phyloP scores from a whole-genome alignment of 1,140 invertebrate genomes.

The Diorhabda carinulata region DNA sequence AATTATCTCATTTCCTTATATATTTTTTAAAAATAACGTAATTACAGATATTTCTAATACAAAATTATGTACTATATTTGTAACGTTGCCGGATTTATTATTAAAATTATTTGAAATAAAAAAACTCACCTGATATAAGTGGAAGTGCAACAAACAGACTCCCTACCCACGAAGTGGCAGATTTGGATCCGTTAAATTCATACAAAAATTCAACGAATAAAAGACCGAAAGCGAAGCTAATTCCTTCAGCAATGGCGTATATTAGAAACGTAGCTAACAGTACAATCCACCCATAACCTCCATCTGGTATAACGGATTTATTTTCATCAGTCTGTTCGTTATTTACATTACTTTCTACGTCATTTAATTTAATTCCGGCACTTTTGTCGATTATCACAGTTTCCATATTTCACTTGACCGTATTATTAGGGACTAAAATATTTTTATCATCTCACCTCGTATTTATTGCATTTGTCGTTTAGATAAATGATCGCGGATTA shows the following conservation, averaged over 20 bases:
- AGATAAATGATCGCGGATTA: too few relatives aligned
- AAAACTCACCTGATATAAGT: slow-evolving; percentile 63
- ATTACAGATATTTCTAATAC: too few relatives aligned
- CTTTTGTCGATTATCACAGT: neutral
- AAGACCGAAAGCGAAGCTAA: slow-evolving; percentile 89
- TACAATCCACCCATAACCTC: slow-evolving; percentile 85
- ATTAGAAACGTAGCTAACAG: slow-evolving; percentile 79
- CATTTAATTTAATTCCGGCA: neutral
- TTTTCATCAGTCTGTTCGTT: slow-evolving; percentile 6
- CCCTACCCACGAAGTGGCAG: slow-evolving; percentile 83
- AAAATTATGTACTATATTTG: too few relatives aligned
- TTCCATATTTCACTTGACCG: neutral
- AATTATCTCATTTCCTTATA: too few relatives aligned
- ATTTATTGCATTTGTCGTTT: too few relatives aligned
- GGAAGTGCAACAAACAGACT: slow-evolving; percentile 86
- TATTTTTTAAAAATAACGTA: too few relatives aligned
- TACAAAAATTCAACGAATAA: slow-evolving; percentile 83
- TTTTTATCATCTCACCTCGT: too few relatives aligned
- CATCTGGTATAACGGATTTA: slow-evolving; percentile 61
- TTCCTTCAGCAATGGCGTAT: slow-evolving; percentile 91
- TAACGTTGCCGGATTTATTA: too few relatives aligned
- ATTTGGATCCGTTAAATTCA: slow-evolving; percentile 76
- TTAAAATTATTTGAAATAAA: too few relatives aligned
- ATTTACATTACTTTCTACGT: neutral
- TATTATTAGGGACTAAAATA: too few relatives aligned